phyloP scores from a whole-genome alignment of 1,140 invertebrate species.

The Drosophila orosa region DNA sequence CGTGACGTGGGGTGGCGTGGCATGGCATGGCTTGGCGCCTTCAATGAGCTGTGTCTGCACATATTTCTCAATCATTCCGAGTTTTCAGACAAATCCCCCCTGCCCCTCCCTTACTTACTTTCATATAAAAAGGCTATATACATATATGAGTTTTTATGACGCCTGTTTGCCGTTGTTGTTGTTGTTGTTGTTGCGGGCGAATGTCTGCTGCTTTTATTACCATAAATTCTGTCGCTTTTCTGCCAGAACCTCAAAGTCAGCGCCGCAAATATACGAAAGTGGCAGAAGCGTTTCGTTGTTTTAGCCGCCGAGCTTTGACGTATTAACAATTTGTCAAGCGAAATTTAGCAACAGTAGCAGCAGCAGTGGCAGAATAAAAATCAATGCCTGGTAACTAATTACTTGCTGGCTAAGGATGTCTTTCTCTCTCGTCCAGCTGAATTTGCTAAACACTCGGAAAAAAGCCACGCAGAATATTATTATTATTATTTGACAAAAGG shows the following conservation, averaged over 20 bases:
- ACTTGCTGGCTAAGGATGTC: conserved; percentile 46
- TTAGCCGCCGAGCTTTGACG: conserved; percentile 60
- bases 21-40: conserved; percentile 46
- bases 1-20: conserved; percentile 40
- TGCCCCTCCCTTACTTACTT: not conserved
- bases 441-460: conserved; percentile 4
- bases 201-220: conserved; percentile 73
- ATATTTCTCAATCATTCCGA: conserved; percentile 59
- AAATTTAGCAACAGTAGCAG: conserved; percentile 59
- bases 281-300: conserved; percentile 34
- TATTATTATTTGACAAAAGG: not conserved
- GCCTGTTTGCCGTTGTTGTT: conserved; percentile 20
- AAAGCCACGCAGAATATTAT: not conserved
- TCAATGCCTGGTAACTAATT: conserved; percentile 79
- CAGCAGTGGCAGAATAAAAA: conserved; percentile 63
- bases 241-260: conserved; percentile 17
- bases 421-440: conserved; percentile 8
- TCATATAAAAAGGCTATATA: conserved; percentile 15
- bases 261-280: conserved; percentile 28
- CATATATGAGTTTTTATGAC: conserved; percentile 44
- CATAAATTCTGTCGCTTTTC: conserved; percentile 64
- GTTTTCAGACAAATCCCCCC: conserved; percentile 34
- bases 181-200: conserved; percentile 10
- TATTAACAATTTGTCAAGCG: conserved; percentile 79
- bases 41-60: conserved; percentile 56